Evolutionary conservation across 2,113 vertebrate species (phyloP).

Genomic region (Phrynosoma blainvillii): DNA sequence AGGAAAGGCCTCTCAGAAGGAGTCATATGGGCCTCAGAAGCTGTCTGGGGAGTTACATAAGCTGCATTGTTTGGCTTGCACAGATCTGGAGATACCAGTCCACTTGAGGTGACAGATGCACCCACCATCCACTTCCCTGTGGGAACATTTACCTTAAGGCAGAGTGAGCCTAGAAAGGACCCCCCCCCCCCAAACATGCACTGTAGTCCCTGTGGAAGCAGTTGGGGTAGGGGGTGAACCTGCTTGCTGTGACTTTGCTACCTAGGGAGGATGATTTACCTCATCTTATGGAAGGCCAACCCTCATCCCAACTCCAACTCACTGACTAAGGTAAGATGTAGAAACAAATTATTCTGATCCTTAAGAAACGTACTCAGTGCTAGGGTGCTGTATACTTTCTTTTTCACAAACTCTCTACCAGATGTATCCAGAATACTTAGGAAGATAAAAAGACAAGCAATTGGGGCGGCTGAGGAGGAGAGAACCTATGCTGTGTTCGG

Average conservation of each 20-base stretch:
- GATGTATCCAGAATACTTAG: background rate
- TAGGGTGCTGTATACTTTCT: too few relatives aligned
- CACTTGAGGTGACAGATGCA: background rate
- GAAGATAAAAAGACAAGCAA: background rate
- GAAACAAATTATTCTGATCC: background rate
- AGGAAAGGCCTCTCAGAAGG: background rate
- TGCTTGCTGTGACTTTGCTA: background rate
- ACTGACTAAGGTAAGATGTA: background rate
- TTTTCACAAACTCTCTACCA: background rate
- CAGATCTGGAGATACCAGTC: background rate
- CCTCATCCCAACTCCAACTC: background rate
- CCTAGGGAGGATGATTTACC: background rate
- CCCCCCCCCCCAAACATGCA: background rate
- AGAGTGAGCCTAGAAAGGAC: background rate
- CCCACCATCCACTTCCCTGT: background rate
- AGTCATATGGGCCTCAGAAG: background rate
- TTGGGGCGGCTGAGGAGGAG: background rate
- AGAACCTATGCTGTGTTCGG: background rate
- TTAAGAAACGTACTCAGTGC: background rate
- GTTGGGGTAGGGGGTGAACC: background rate
- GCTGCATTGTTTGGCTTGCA: background rate
- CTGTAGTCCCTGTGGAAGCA: background rate
- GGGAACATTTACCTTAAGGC: too few relatives aligned
- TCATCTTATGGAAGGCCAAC: background rate
- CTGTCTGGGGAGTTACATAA: background rate